phyloP scores from a whole-genome alignment of 2,113 vertebrate species.

The Podarcis raffonei region DNA sequence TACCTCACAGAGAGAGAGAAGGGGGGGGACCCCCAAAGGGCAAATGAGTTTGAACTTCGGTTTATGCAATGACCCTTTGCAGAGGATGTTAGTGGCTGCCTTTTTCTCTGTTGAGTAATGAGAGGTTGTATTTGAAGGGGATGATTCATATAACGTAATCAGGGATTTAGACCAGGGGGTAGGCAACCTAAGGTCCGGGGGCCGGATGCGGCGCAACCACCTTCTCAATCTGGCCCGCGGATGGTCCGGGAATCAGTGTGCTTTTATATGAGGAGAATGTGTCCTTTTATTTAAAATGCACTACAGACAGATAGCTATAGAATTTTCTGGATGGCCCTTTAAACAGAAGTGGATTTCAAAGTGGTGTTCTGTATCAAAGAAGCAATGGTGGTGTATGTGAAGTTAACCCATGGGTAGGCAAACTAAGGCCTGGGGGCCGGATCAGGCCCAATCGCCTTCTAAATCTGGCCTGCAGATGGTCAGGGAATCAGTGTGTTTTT shows the following conservation, averaged over 20 bases:
- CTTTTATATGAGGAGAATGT: no score
- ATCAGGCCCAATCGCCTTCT: no score
- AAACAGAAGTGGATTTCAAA: background rate
- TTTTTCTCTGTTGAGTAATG: background rate
- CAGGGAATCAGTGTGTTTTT: no score
- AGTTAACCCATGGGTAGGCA: no score
- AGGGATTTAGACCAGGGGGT: background rate
- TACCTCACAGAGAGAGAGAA: background rate
- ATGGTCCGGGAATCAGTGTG: no score
- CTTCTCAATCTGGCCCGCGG: no score
- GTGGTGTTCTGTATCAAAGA: background rate
- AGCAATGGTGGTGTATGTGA: background rate
- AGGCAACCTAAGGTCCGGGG: no score
- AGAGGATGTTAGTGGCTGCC: background rate
- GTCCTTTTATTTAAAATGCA: no score
- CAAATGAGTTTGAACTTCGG: background rate
- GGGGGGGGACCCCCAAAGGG: background rate
- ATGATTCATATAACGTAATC: background rate
- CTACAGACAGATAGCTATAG: background rate
- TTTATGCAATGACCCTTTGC: background rate
- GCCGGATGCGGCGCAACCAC: no score
- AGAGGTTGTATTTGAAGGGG: background rate
- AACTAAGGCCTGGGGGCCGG: no score
- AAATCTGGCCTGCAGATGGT: no score
- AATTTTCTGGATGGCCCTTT: background rate